A percentile compares a stretch with the other conserved stretches of the same genome.
Conservation (phyloP, 2,888 invertebrate species). For the Pachydiplax longipennis region DNA sequence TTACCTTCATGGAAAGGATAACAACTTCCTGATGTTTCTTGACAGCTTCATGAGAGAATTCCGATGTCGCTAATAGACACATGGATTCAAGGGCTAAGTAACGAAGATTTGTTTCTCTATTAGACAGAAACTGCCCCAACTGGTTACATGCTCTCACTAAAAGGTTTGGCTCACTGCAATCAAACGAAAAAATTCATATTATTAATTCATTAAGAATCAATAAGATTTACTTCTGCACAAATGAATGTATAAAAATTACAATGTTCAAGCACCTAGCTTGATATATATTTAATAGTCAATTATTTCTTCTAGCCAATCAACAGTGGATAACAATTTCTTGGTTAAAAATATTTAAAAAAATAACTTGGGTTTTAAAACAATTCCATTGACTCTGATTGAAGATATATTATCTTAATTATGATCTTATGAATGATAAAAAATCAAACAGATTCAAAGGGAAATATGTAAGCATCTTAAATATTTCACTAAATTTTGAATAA, state of each 20-base stretch:
- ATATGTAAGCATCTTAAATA: no score
- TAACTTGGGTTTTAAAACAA: no score
- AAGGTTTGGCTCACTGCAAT: constrained; percentile 86
- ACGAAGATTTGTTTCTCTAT: constrained; percentile 96
- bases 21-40: constrained; percentile 99
- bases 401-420: no score
- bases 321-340: no score
- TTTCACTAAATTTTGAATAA: no score
- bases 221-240: neutral
- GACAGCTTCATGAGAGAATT: constrained; percentile 99
- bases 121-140: constrained; percentile 96
- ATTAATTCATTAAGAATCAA: neutral
- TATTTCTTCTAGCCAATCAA: no score
- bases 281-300: no score
- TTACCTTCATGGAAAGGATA: constrained; percentile 92
- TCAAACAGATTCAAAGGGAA: no score
- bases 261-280: no score
- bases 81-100: constrained; percentile 98
- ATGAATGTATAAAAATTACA: neutral
- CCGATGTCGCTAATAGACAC: constrained; percentile 98
- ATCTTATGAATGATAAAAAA: no score
- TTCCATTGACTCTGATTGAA: no score
- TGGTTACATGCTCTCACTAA: constrained; percentile 98
- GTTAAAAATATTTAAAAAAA: no score
- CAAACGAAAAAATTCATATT: constrained; percentile 42